Evolutionary conservation across 1,140 invertebrate genomes (phyloP).

Genomic region (Gryllus bimaculatus): DNA sequence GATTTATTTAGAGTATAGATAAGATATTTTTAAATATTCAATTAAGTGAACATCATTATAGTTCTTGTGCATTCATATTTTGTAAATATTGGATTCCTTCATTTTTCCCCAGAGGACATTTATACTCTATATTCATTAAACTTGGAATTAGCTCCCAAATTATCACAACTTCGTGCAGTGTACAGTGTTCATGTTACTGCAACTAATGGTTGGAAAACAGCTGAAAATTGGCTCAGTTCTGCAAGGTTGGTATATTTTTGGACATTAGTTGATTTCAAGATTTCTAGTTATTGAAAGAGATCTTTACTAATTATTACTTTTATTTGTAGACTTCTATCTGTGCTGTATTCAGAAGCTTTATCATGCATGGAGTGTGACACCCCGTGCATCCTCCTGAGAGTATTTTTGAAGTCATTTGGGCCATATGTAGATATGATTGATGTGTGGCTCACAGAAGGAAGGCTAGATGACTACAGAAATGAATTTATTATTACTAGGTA

Average conservation of each 20-base stretch:
- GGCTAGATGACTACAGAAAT: constrained; percentile 39
- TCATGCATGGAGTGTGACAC: constrained; percentile 34
- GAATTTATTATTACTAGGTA: constrained; percentile 45
- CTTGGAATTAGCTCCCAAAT: constrained; percentile 30
- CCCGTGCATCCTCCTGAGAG: constrained; percentile 37
- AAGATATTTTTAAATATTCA: too few relatives aligned
- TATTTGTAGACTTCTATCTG: constrained; percentile 32
- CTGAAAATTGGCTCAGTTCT: constrained; percentile 33
- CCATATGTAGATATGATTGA: constrained; percentile 44
- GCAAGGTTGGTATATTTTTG: constrained; percentile 20
- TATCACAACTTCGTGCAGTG: constrained; percentile 35
- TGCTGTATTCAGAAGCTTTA: constrained; percentile 36
- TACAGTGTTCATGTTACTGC: constrained; percentile 37
- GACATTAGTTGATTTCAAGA: neutral
- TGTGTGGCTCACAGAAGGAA: constrained; percentile 42
- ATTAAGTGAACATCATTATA: too few relatives aligned
- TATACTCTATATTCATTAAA: constrained; percentile 37
- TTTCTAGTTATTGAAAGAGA: neutral
- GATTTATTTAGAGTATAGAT: too few relatives aligned
- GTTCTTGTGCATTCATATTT: too few relatives aligned
- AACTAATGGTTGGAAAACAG: constrained; percentile 30
- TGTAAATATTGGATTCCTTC: too few relatives aligned
- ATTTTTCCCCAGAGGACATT: constrained; percentile 27
- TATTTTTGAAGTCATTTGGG: constrained; percentile 40
- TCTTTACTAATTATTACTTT: neutral